Conservation (phyloP, 2,797 vertebrate species). For the Sphenopsis melanotis region DNA sequence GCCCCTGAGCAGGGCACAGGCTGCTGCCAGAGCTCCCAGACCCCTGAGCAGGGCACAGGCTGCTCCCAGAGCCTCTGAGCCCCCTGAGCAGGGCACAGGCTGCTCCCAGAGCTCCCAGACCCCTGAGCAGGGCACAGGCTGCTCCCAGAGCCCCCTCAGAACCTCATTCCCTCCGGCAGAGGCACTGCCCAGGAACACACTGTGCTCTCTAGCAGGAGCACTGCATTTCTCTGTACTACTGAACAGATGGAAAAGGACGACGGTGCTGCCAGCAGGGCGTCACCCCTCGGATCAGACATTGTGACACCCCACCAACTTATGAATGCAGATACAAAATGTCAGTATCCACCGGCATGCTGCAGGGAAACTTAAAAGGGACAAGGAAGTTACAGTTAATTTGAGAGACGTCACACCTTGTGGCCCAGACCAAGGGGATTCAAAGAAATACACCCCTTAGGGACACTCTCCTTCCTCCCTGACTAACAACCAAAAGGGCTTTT, state of each 20-base stretch:
- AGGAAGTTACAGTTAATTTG: background rate
- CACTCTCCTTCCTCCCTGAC: background rate
- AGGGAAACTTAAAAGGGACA: background rate
- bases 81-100: too few relatives aligned
- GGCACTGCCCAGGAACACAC: background rate
- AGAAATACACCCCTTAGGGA: background rate
- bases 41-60: too few relatives aligned
- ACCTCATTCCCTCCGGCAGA: rapidly evolving
- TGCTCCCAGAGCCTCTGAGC: too few relatives aligned
- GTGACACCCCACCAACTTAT: background rate
- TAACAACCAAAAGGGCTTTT: background rate
- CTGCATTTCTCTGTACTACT: rapidly evolving
- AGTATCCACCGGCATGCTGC: background rate
- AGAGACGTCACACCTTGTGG: background rate
- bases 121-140: too few relatives aligned
- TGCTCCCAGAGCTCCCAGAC: too few relatives aligned
- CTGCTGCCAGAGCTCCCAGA: too few relatives aligned
- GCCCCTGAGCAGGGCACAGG: too few relatives aligned
- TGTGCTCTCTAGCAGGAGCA: background rate
- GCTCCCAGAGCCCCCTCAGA: background rate
- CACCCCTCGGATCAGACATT: background rate
- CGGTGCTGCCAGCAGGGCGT: background rate
- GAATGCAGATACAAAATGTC: background rate
- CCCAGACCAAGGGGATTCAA: background rate
- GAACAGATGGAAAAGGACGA: background rate